A percentile compares a stretch with the other conserved stretches of the same genome.
Conservation (phyloP, 2,113 vertebrate species). For the Sorex araneus region DNA sequence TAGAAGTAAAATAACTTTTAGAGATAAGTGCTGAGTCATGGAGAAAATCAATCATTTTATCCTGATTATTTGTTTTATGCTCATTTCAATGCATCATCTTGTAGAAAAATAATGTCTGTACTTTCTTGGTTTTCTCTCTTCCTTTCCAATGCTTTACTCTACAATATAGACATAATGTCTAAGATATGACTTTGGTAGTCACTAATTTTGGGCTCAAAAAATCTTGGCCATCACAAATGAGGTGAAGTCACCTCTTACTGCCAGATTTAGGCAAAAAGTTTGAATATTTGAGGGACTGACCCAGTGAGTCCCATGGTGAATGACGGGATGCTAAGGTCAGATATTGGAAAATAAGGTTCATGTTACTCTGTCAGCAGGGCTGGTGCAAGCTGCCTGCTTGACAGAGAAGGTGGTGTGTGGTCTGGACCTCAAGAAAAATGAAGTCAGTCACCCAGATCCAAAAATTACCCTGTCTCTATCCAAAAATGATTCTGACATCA, state of each 20-base stretch:
- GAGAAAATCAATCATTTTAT: slow-evolving; percentile 19
- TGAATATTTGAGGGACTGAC: slow-evolving; percentile 15
- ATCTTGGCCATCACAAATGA: neutral
- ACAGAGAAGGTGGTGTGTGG: slow-evolving; percentile 81
- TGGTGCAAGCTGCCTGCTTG: slow-evolving; percentile 68
- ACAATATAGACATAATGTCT: neutral
- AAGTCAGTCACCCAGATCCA: slow-evolving; percentile 81
- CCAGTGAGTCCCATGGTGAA: slow-evolving; percentile 6
- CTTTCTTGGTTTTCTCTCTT: neutral
- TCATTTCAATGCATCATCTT: slow-evolving; percentile 9
- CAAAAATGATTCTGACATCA: slow-evolving; percentile 80
- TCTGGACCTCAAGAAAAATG: slow-evolving; percentile 79
- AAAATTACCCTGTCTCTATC: slow-evolving; percentile 72
- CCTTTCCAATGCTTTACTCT: neutral
- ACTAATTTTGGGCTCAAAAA: slow-evolving; percentile 55
- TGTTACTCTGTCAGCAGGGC: slow-evolving; percentile 69
- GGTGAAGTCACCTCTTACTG: slow-evolving; percentile 63
- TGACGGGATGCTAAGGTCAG: slow-evolving; percentile 71
- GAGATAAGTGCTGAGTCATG: slow-evolving; percentile 27
- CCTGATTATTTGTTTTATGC: neutral
- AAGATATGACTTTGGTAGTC: slow-evolving; percentile 9
- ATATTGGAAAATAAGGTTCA: slow-evolving; percentile 79
- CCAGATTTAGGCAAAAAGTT: slow-evolving; percentile 35
- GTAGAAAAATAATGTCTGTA: slow-evolving; percentile 24
- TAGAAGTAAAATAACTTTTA: neutral